Base-by-base conservation (phyloP, 2,888 invertebrate species). In the Diarsia rubi region DNA sequence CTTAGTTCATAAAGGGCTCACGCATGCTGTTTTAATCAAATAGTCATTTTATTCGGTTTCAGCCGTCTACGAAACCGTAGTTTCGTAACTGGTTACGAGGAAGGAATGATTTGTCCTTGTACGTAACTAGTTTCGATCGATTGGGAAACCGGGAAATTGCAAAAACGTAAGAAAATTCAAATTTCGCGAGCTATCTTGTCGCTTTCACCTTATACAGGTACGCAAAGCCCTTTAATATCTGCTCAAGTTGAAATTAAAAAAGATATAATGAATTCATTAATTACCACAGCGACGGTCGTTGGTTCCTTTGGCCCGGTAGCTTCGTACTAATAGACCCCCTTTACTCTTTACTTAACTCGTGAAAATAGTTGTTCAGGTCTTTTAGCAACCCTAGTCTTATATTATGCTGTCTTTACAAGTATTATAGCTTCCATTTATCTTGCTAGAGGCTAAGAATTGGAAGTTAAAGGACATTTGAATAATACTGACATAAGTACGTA, bases 241-340 rank as follows among this genome's bases (percentile, higher is more conserved):
- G 63, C 76, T 82, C 44, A 63, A 78, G 74, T 67, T 75, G 42
- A 79, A 88, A 86, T 86, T 86, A 87, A 86, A 87, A 87, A 88
- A 88, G 77, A 76, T 79, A 76, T 79, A 82, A 86, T 86, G 71
- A 81, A 86, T 84, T 81, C 82, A 84, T 88, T 82, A 84, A 88
- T 86, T 86, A 85, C 79, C 73, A 37, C 73, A 59, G 68, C 70
- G 81, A 79, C 71, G 75, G 75, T 85, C 76, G 75, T 79, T 87
- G 73, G 75, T 77, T 86, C 76, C 79, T 84, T 86, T 88, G 88
- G 83, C 65, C 73, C 69, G 24, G 59, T 74, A 71, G 73, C 65
- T 75, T 86, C 86, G 75, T 77, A 67, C 64, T 74, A 87, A 79
- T 78, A 86, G 67, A 68, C 47, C 66, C 68, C 49, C 75, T 84